These are phyloP conservation scores for Tetragnatha montana DNA, from an alignment of 2,888 invertebrate genomes.

Conservation along the genomic window DNA sequence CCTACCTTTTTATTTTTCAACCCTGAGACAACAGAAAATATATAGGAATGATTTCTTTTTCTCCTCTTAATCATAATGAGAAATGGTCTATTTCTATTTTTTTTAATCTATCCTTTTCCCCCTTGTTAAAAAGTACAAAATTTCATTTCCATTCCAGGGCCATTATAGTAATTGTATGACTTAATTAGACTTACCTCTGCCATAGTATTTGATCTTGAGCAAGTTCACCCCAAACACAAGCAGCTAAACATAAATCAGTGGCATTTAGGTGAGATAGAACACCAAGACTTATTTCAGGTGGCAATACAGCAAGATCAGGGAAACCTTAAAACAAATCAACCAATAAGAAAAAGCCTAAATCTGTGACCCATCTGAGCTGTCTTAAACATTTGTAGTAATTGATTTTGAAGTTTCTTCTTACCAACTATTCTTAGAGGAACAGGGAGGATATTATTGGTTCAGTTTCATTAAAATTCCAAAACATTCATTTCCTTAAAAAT, in stretches of 20 bases:
- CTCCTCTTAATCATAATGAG: slow-evolving; percentile 2
- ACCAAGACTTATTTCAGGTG: slow-evolving; percentile 77
- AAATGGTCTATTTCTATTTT: background rate
- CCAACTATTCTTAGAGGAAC: background rate
- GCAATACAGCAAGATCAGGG: slow-evolving; percentile 77
- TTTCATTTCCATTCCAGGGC: background rate
- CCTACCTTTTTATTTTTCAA: no score
- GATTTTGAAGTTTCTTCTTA: background rate
- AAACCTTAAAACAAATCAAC: slow-evolving; percentile 72
- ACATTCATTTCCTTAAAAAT: background rate
- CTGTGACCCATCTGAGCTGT: no score
- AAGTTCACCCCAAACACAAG: slow-evolving; percentile 78
- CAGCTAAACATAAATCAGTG: slow-evolving; percentile 78
- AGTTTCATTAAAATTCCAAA: background rate
- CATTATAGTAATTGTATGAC: no score
- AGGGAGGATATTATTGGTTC: background rate
- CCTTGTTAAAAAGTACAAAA: background rate
- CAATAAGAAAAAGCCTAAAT: no score
- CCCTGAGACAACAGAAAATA: no score
- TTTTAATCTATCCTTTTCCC: no score
- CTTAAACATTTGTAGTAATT: background rate
- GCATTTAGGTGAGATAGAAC: slow-evolving; percentile 78
- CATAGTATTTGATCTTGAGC: slow-evolving; percentile 78
- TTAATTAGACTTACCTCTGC: slow-evolving; percentile 75
- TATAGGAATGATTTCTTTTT: no score